Percentiles rank a stretch among this genome's conserved stretches.
Conservation (phyloP, 1,140 invertebrate genomes). For the Drosophila pruinosa region DNA sequence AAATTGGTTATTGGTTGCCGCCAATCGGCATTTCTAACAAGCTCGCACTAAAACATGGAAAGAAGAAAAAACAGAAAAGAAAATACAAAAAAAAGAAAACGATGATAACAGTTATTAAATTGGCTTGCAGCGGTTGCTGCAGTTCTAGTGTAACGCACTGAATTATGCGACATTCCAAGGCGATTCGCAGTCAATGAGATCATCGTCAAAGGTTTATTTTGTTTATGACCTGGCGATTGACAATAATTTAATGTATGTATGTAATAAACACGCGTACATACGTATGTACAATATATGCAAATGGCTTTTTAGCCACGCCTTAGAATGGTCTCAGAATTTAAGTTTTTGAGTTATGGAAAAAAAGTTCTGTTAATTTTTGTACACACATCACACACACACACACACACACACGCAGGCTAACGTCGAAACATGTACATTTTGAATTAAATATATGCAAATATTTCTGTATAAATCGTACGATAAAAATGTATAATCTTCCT, state of each 20-base stretch:
- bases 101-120: conserved; percentile 2
- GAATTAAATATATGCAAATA: not conserved
- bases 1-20: not conserved
- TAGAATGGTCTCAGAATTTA: not conserved
- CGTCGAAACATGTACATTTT: not conserved
- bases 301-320: not conserved
- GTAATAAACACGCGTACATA: too few relatives aligned
- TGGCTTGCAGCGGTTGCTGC: not conserved
- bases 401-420: not conserved
- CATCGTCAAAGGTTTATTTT: conserved; percentile 20
- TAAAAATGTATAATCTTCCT: not conserved
- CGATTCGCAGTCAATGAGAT: conserved; percentile 16
- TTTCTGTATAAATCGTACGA: not conserved
- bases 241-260: not conserved
- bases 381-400: not conserved
- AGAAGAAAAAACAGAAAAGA: not conserved
- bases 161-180: conserved; percentile 16
- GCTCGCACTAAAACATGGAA: too few relatives aligned
- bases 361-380: not conserved
- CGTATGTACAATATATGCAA: not conserved
- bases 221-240: conserved; percentile 5
- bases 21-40: not conserved
- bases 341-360: not conserved
- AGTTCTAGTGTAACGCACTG: not conserved
- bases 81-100: not conserved